These are phyloP conservation scores for Falco peregrinus DNA, from an alignment of 2,797 vertebrate species.

Conservation along the genomic window DNA sequence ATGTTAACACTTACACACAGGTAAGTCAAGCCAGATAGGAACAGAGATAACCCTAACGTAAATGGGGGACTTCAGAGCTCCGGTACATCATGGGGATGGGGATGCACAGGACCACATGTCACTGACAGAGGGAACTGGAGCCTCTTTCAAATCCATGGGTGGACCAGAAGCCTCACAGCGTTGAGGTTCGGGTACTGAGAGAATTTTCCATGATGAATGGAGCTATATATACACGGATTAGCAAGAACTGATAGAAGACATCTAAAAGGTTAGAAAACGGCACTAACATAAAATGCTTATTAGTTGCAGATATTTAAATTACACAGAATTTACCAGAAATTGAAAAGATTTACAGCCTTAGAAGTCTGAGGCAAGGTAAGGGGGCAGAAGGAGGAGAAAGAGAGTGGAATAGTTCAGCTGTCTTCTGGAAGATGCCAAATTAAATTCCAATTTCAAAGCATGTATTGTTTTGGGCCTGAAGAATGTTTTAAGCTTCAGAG, in stretches of 20 bases:
- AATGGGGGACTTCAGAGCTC: not conserved
- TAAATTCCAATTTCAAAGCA: not conserved
- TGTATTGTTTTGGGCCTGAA: fast-evolving
- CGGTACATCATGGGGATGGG: not conserved
- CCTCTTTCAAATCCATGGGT: not conserved
- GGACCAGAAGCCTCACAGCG: not conserved
- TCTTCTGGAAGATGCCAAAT: not conserved
- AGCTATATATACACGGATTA: not conserved
- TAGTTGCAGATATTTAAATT: not conserved
- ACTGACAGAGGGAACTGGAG: not conserved
- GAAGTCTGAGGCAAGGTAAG: not conserved
- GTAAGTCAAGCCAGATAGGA: not conserved
- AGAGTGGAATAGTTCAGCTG: not conserved
- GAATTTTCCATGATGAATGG: not conserved
- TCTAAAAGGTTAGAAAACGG: not conserved
- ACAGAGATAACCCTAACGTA: not conserved
- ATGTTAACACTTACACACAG: not conserved
- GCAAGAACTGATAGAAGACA: not conserved
- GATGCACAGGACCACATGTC: too few species aligned
- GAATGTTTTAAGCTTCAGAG: not conserved
- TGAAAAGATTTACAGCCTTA: not conserved
- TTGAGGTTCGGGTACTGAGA: not conserved
- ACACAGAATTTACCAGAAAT: not conserved
- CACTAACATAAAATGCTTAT: not conserved
- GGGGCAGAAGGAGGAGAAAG: not conserved